These are phyloP conservation scores for Dipodomys spectabilis DNA, from an alignment of 2,113 vertebrate species.

Conservation along the genomic window DNA sequence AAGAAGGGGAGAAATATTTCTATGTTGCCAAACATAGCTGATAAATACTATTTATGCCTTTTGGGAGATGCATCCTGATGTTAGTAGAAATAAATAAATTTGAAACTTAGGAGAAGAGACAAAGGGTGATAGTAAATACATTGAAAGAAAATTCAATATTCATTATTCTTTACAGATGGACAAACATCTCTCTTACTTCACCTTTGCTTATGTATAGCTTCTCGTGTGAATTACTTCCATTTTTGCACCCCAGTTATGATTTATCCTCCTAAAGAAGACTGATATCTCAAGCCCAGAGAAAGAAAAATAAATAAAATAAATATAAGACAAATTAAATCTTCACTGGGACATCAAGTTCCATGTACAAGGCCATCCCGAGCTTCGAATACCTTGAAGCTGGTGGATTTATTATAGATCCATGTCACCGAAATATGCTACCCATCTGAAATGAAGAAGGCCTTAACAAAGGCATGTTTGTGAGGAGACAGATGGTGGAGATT, in stretches of 20 bases:
- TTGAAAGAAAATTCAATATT: background rate
- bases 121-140: conserved; percentile 40
- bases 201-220: conserved; percentile 19
- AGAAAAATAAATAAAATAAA: conserved; percentile 51
- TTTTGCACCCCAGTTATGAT: background rate
- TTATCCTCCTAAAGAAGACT: background rate
- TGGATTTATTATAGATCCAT: background rate
- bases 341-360: background rate
- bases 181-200: conserved; percentile 32
- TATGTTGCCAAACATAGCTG: conserved; percentile 23
- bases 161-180: background rate
- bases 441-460: background rate
- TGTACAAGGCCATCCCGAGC: background rate
- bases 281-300: conserved; percentile 15
- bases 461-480: background rate
- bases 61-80: conserved; percentile 31
- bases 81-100: conserved; percentile 54
- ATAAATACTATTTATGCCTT: conserved; percentile 57
- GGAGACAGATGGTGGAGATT: background rate
- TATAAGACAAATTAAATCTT: conserved; percentile 9
- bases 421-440: background rate
- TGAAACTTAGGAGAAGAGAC: conserved; percentile 56
- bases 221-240: background rate
- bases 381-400: background rate
- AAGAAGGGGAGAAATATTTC: background rate